Conservation (phyloP, 64 coral and sea anemone genomes). For the Cladopsammia gracilis region DNA sequence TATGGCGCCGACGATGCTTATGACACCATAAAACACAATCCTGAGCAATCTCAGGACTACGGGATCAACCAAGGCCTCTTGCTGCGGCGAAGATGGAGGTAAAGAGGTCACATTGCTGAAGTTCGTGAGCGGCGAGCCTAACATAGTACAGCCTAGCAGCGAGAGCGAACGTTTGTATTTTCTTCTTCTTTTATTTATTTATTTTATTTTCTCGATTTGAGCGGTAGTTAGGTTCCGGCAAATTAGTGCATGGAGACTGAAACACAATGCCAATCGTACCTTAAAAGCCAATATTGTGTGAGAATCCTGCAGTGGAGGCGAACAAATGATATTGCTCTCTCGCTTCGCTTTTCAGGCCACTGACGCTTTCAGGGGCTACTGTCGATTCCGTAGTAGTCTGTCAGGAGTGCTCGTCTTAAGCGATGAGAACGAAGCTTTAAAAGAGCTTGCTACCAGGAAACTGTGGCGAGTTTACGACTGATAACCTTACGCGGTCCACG, state of each 20-base stretch:
- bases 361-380: background rate
- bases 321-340: conserved; percentile 20
- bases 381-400: background rate
- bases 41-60: background rate
- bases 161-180: background rate
- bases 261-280: background rate
- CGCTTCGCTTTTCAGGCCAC: background rate
- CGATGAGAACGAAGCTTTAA: background rate
- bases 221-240: background rate
- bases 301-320: background rate
- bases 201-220: background rate
- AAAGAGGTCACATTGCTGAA: conserved; percentile 46
- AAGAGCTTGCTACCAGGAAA: conserved; percentile 8
- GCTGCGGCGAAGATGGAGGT: background rate
- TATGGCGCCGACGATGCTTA: conserved; percentile 37
- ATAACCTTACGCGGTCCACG: background rate
- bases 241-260: background rate
- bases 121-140: background rate
- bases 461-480: background rate
- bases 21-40: conserved; percentile 16
- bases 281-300: conserved; percentile 1
- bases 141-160: background rate
- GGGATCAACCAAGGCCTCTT: background rate
- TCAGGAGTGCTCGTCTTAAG: background rate
- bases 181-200: background rate